Base-by-base conservation (phyloP, 2,888 invertebrate genomes). In the Nephrocerus scutellatus region DNA sequence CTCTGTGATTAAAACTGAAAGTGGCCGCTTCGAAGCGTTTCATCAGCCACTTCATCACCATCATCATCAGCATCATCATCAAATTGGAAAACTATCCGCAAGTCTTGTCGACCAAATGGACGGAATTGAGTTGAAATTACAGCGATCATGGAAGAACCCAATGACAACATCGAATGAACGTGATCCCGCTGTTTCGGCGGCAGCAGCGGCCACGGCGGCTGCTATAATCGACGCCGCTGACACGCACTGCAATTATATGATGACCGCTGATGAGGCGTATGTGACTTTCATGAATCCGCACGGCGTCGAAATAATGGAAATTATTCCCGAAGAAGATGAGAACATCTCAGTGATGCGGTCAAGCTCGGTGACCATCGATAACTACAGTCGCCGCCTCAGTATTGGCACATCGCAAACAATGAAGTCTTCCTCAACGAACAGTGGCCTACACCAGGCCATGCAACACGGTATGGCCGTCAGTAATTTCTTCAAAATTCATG, bases 251-350 rank as follows among this genome's bases (percentile, higher is more conserved):
- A 65, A 61, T 31, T 66, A 62, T 30, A 59, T 67, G 59, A 47
- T 62, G 30, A 55, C 63, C 13, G 57, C 62, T 6, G 65, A 66
- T 41, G 63, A 64, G 37, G 56, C 67, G 3, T 63, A 61, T 33
- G 61, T 61, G 4, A 66, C 64, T 1, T 61, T 61, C 24, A 57
- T 67, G 13, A 67, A 65, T 53, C 60, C 65, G 2, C 65, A 66
- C 48, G 66, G 66, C 1, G 66, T 67, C 7, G 66, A 67, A 44
- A 67, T 67, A 15, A 67, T 67, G 66, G 66, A 67, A 47, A 67
- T 67, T 13, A 67, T 67, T 43, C 66, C 68, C 21, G 66, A 67
- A 41, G 66, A 67, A 47, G 66, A 67, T 43, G 68, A 67, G 44
- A 66, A 55, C 10, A 41, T 59, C 15, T 67, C 68, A 6, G 49